A percentile compares a stretch with the other conserved stretches of the same genome.
These are phyloP conservation scores for Rhinoptilus africanus DNA, from an alignment of 2,113 vertebrate genomes.

Conservation along the genomic window DNA sequence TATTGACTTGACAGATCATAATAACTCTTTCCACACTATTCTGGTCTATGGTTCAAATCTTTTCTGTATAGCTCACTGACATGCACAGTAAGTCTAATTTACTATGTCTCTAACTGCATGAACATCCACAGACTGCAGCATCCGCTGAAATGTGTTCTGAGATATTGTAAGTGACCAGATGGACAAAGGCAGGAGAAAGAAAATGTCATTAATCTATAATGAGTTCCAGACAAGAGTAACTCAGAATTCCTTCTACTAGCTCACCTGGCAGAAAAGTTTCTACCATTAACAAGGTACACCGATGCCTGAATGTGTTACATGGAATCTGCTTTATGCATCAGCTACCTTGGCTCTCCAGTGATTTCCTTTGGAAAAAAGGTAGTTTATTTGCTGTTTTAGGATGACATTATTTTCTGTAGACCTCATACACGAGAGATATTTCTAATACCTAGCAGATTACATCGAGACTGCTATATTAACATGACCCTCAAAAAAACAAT, in stretches of 20 bases:
- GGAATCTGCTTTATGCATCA: neutral
- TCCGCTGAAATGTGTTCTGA: neutral
- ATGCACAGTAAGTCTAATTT: conserved; percentile 22
- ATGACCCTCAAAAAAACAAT: neutral
- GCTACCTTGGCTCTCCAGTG: neutral
- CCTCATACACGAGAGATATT: neutral
- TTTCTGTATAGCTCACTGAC: conserved; percentile 41
- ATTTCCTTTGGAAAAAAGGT: neutral
- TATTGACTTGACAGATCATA: conserved; percentile 50
- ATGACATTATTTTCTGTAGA: neutral
- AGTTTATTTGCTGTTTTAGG: neutral
- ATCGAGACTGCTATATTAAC: neutral
- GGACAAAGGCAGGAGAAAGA: neutral
- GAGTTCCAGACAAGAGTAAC: neutral
- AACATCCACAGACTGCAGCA: neutral
- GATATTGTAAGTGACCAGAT: conserved; percentile 4
- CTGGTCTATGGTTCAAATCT: conserved; percentile 38
- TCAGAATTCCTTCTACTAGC: neutral
- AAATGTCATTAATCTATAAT: neutral
- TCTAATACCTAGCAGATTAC: neutral
- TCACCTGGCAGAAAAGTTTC: conserved; percentile 17
- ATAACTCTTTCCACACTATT: conserved; percentile 61
- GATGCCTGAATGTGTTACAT: neutral
- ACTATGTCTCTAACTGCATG: neutral
- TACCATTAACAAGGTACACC: neutral